These are phyloP conservation scores for Marmota flaviventris DNA, from an alignment of 2,113 vertebrate species.

Conservation along the genomic window DNA sequence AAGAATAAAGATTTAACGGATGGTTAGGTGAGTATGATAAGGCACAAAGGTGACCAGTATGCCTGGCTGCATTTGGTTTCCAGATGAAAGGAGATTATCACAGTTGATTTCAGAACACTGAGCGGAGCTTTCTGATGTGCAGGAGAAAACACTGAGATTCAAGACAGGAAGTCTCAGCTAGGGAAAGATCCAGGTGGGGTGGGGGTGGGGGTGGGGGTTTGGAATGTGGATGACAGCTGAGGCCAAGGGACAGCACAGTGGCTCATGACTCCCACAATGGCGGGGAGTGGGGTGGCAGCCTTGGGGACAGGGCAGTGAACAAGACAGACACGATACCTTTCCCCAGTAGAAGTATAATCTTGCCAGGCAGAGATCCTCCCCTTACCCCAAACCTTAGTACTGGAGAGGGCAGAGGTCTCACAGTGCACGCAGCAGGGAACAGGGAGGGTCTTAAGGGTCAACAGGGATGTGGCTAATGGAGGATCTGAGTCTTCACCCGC, in stretches of 20 bases:
- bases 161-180: background rate
- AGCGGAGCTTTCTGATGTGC: background rate
- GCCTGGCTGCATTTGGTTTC: background rate
- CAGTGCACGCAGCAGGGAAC: accelerated
- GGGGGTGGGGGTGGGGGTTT: too few relatives aligned
- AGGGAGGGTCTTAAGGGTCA: background rate
- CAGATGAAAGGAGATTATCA: background rate
- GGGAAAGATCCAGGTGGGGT: background rate
- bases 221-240: background rate
- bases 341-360: background rate
- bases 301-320: too few relatives aligned
- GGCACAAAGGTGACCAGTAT: background rate
- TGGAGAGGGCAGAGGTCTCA: background rate
- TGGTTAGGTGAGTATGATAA: background rate
- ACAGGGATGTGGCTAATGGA: background rate
- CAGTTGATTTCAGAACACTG: background rate
- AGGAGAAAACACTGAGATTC: background rate
- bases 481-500: background rate
- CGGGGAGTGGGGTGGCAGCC: background rate
- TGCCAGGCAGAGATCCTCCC: background rate
- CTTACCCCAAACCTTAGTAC: too few relatives aligned
- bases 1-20: background rate
- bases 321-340: background rate
- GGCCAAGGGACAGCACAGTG: background rate
- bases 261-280: background rate